Conservation (phyloP, 2,888 invertebrate genomes). For the Orthosia gothica region DNA sequence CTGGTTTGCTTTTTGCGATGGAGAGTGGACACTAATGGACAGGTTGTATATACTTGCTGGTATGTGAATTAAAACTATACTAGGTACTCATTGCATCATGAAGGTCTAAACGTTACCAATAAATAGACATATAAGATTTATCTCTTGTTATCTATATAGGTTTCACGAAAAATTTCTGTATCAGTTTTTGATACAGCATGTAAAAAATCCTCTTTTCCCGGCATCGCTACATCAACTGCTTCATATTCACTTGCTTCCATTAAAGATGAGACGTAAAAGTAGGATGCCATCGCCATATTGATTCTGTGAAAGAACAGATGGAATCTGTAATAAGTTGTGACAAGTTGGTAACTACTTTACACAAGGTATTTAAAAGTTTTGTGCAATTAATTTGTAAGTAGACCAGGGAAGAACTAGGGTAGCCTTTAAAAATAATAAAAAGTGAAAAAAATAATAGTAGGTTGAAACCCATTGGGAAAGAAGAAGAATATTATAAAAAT, state of each 20-base stretch:
- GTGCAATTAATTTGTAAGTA: background rate
- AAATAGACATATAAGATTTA: background rate
- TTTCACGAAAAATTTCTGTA: background rate
- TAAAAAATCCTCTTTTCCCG: conserved; percentile 4
- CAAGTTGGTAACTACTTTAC: conserved; percentile 32
- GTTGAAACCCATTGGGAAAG: no score
- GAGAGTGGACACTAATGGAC: no score
- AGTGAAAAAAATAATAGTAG: no score
- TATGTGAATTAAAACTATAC: no score
- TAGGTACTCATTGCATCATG: background rate
- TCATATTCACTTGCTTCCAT: conserved; percentile 45
- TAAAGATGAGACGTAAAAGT: conserved; percentile 46
- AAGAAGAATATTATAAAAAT: no score
- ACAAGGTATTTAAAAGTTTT: conserved; percentile 24
- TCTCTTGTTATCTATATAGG: background rate
- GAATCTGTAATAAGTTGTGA: conserved; percentile 51
- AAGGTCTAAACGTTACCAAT: background rate
- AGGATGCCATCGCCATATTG: conserved; percentile 32
- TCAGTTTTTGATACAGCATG: conserved; percentile 15
- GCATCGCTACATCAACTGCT: conserved; percentile 9
- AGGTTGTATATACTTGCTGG: no score
- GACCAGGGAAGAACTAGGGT: no score
- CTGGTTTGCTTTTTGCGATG: no score
- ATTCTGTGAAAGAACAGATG: conserved; percentile 28
- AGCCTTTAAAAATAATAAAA: no score